These are phyloP conservation scores for Limnephilus auricula DNA, from an alignment of 2,888 invertebrate genomes.

Conservation along the genomic window DNA sequence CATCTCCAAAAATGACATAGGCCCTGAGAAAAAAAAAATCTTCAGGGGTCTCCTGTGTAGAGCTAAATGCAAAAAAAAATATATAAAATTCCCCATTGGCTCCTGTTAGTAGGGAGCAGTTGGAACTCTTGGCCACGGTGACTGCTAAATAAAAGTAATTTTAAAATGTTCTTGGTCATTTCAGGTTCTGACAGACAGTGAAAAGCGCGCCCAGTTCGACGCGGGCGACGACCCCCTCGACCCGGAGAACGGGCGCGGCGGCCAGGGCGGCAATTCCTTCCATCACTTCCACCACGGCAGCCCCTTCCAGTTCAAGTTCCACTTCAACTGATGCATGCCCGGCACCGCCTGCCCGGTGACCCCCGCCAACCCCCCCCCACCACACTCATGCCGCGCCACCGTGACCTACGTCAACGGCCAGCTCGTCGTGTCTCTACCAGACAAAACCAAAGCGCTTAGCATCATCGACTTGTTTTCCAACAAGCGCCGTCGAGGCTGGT, in stretches of 20 bases:
- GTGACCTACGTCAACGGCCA: not conserved
- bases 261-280: conserved; percentile 84
- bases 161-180: not conserved
- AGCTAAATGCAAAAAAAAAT: too few relatives aligned
- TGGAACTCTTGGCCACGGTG: too few relatives aligned
- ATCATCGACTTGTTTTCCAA: not conserved
- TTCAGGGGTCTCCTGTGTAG: too few relatives aligned
- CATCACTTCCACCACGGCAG: conserved; percentile 90
- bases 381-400: not conserved
- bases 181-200: conserved; percentile 87
- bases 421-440: not conserved
- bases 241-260: conserved; percentile 86
- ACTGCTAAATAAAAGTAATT: too few relatives aligned
- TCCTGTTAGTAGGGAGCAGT: too few relatives aligned
- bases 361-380: not conserved
- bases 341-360: conserved; percentile 11
- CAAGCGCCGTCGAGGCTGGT: not conserved
- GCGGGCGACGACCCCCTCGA: conserved; percentile 97
- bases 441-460: not conserved
- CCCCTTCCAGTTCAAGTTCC: conserved; percentile 98
- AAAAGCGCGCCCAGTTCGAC: conserved; percentile 96
- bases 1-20: too few relatives aligned
- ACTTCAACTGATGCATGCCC: conserved; percentile 86
- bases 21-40: too few relatives aligned
- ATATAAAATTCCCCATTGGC: too few relatives aligned